Percentiles rank a stretch among this genome's conserved stretches.
phyloP scores from a whole-genome alignment of 2,888 invertebrate genomes.

The Cheilosia grossa region DNA sequence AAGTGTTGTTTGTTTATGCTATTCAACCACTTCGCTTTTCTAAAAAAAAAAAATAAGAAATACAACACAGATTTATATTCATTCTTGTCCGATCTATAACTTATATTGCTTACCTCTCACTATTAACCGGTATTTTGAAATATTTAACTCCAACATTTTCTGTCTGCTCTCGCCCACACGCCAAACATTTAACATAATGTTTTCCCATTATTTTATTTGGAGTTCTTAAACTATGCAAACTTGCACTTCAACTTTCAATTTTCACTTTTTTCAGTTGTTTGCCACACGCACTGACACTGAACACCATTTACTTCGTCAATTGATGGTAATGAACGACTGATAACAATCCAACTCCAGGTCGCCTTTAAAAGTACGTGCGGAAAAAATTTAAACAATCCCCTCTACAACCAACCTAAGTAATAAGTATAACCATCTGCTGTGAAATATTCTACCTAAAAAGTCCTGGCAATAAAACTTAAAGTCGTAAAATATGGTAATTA shows the following conservation, averaged over 20 bases:
- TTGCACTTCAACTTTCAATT: not conserved
- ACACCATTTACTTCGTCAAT: too few species aligned
- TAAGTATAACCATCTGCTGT: too few species aligned
- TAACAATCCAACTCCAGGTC: too few species aligned
- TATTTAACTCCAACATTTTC: not conserved
- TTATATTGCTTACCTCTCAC: constrained; percentile 13
- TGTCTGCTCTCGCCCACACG: not conserved
- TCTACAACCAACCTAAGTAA: too few species aligned
- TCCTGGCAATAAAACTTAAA: too few species aligned
- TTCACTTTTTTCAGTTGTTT: not conserved
- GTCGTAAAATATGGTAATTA: too few species aligned
- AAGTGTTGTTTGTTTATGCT: constrained; percentile 8
- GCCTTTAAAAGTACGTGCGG: too few species aligned
- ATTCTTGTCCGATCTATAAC: not conserved
- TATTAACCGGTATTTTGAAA: constrained; percentile 1
- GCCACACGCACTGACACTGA: too few species aligned
- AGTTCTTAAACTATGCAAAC: not conserved
- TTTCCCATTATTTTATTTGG: not conserved
- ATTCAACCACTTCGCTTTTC: constrained; percentile 7
- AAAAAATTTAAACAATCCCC: too few species aligned
- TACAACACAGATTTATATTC: not conserved
- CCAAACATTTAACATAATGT: constrained; percentile 11
- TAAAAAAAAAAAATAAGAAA: not conserved
- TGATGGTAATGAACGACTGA: too few species aligned
- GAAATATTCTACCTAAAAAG: too few species aligned